Evolutionary conservation across 2,888 invertebrate genomes (phyloP).

Genomic region (Pseudoips prasinana): DNA sequence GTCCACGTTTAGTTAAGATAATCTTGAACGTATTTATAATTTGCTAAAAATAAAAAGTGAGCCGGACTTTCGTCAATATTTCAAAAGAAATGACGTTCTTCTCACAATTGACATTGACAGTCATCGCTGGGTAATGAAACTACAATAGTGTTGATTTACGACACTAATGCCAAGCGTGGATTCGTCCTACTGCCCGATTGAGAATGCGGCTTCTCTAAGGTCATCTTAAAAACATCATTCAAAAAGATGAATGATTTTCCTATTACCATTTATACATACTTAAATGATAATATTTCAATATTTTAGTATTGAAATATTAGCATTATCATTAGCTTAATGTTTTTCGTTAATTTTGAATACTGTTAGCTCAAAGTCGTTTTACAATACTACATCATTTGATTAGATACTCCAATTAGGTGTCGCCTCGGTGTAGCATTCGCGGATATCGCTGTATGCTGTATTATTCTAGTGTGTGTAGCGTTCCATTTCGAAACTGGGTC

Average conservation of each 20-base stretch:
- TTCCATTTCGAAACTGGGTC: conserved; percentile 80
- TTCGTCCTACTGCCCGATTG: conserved; percentile 50
- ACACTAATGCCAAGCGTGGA: conserved; percentile 54
- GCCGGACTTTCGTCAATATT: no score
- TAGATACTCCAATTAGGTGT: conserved; percentile 45
- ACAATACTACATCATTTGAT: conserved; percentile 36
- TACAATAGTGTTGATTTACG: conserved; percentile 34
- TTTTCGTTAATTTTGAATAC: no score
- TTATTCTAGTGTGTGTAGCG: conserved; percentile 66
- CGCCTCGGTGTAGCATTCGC: conserved; percentile 46
- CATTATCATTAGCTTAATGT: no score
- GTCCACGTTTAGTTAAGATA: not conserved
- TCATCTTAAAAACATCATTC: conserved; percentile 7
- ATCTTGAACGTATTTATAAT: no score
- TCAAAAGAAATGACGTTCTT: no score
- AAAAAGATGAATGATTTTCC: no score
- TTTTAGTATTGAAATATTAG: no score
- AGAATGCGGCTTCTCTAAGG: conserved; percentile 36
- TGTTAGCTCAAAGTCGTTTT: conserved; percentile 13
- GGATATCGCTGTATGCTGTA: conserved; percentile 54
- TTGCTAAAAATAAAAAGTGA: no score
- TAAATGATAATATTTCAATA: no score
- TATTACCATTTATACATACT: no score
- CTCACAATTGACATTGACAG: conserved; percentile 28
- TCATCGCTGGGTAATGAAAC: conserved; percentile 17